Evolutionary conservation across 2,888 invertebrate species (phyloP).

Genomic region (Pollenia griseotomentosa): DNA sequence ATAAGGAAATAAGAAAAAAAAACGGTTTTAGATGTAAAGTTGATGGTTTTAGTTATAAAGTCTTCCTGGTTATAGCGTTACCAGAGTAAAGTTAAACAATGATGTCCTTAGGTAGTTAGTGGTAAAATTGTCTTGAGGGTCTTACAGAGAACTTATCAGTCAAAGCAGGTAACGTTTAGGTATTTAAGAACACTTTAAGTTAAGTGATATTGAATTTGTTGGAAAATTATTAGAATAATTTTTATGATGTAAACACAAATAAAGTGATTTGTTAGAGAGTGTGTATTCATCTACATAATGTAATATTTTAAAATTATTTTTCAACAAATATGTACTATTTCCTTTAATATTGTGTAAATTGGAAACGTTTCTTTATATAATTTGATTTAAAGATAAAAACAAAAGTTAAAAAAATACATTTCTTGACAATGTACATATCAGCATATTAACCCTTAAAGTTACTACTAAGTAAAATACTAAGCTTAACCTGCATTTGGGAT

Average conservation of each 20-base stretch:
- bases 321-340: no score
- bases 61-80: constrained; percentile 7
- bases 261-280: neutral
- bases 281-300: no score
- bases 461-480: no score
- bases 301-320: no score
- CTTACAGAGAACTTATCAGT: neutral
- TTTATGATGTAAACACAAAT: neutral
- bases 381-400: no score
- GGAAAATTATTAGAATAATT: neutral
- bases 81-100: neutral
- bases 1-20: constrained; percentile 8
- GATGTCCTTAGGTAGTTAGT: constrained; percentile 20
- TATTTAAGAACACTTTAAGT: neutral
- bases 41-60: constrained; percentile 37
- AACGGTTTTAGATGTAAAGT: neutral
- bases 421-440: no score
- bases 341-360: no score
- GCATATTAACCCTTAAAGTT: no score
- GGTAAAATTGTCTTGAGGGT: constrained; percentile 14
- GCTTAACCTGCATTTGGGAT: no score
- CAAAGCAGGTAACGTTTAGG: neutral
- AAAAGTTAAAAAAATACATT: no score
- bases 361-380: no score
- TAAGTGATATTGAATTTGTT: neutral